Conservation (phyloP, 1,140 invertebrate species). For the Zaprionus lachaisei region DNA sequence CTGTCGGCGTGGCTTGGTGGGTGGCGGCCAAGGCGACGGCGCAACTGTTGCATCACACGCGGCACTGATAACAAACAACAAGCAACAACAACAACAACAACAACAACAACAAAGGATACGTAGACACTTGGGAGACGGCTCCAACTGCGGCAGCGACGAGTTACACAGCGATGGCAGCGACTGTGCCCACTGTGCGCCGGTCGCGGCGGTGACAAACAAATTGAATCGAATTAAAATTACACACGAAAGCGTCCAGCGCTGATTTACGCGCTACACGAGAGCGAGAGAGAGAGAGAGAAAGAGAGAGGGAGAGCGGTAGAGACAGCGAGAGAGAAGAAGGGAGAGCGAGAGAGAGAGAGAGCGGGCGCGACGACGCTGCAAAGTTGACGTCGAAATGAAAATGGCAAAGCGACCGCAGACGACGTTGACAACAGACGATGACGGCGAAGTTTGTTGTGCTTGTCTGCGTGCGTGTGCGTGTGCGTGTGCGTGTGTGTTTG, state of each 20-base stretch:
- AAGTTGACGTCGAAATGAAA: constrained; percentile 68
- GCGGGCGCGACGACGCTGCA: constrained; percentile 40
- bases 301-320: background rate
- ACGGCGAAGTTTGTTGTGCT: constrained; percentile 4
- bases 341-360: constrained; percentile 23
- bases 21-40: background rate
- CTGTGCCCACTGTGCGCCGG: constrained; percentile 69
- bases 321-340: background rate
- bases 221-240: constrained; percentile 82
- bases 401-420: constrained; percentile 50
- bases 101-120: constrained; percentile 22
- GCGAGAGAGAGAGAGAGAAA: constrained; percentile 16
- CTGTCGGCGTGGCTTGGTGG: background rate
- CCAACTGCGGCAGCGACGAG: background rate
- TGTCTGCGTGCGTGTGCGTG: constrained; percentile 12
- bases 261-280: constrained; percentile 49
- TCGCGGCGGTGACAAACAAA: constrained; percentile 79
- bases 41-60: constrained; percentile 42
- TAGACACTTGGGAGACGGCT: constrained; percentile 10
- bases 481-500: constrained; percentile 50
- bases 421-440: constrained; percentile 50
- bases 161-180: constrained; percentile 10
- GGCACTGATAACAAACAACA: constrained; percentile 1
- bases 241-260: constrained; percentile 42
- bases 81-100: constrained; percentile 4